Percentiles rank a stretch among this genome's conserved stretches.
Conservation (phyloP, 2,113 vertebrate genomes). For the Lagopus muta region DNA sequence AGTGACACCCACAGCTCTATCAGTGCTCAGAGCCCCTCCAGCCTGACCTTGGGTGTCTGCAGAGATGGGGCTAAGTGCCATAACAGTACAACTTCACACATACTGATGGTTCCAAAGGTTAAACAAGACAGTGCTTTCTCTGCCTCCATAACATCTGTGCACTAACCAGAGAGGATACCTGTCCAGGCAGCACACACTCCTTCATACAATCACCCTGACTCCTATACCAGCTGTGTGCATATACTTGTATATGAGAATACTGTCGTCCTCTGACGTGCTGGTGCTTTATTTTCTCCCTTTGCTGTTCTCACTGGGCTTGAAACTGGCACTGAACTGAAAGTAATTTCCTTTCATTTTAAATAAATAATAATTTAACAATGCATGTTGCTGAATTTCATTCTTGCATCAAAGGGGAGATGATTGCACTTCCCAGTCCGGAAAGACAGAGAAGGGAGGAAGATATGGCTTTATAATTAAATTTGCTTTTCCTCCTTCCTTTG, state of each 20-base stretch:
- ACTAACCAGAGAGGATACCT: background rate
- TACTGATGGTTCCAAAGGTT: background rate
- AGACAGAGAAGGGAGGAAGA: background rate
- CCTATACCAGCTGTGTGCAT: background rate
- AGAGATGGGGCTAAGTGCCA: background rate
- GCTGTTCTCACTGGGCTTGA: background rate
- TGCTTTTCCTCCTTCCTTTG: constrained; percentile 32
- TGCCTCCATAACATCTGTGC: background rate
- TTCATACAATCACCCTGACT: background rate
- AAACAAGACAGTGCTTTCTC: background rate
- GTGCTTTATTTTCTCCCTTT: background rate
- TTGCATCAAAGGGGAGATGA: background rate
- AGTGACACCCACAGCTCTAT: too few species aligned
- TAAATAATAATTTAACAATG: constrained; percentile 23
- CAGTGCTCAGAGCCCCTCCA: too few species aligned
- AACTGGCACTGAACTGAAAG: constrained; percentile 2
- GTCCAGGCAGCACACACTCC: background rate
- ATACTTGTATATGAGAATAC: background rate
- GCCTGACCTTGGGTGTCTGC: too few species aligned
- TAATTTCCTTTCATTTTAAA: constrained; percentile 49
- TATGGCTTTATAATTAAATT: constrained; percentile 25
- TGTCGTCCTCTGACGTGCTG: background rate
- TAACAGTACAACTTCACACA: background rate
- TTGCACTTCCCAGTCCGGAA: background rate
- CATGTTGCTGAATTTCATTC: background rate